A percentile compares a stretch with the other conserved stretches of the same genome.
Conservation (phyloP, 2,888 invertebrate species). For the Sthenelais limicola region DNA sequence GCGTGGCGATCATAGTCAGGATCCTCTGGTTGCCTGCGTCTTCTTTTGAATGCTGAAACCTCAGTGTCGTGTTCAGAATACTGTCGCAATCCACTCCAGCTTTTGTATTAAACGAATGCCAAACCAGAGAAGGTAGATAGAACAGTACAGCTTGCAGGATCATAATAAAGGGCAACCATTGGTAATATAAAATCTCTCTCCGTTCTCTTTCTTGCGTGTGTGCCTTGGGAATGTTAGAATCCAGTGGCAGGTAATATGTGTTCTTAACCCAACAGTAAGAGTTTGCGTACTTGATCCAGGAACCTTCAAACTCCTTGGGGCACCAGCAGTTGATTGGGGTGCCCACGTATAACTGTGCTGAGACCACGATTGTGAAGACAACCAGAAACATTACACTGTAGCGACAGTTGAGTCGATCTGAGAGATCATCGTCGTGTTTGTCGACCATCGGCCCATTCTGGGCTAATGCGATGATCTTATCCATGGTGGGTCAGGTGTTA, state of each 20-base stretch:
- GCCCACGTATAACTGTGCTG: conserved; percentile 44
- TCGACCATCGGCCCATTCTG: neutral
- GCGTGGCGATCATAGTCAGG: conserved; percentile 47
- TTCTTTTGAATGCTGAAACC: conserved; percentile 42
- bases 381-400: conserved; percentile 50
- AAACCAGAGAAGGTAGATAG: conserved; percentile 54
- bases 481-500: conserved; percentile 8
- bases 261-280: conserved; percentile 51
- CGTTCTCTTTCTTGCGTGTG: conserved; percentile 49
- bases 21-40: conserved; percentile 38
- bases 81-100: conserved; percentile 52
- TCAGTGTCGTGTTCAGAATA: conserved; percentile 46
- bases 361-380: conserved; percentile 47
- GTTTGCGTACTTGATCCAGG: conserved; percentile 50
- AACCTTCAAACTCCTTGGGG: conserved; percentile 51
- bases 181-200: conserved; percentile 54
- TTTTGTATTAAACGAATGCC: conserved; percentile 44
- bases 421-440: conserved; percentile 49
- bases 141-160: conserved; percentile 68
- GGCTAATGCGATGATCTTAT: conserved; percentile 28
- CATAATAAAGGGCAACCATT: conserved; percentile 63
- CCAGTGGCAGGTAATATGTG: conserved; percentile 44
- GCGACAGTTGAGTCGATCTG: conserved; percentile 51
- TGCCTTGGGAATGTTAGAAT: conserved; percentile 36
- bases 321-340: conserved; percentile 51